Evolutionary conservation across 53 echinoderm and acorn worm genomes (phyloP).

Genomic region (Actinopyga echinites): DNA sequence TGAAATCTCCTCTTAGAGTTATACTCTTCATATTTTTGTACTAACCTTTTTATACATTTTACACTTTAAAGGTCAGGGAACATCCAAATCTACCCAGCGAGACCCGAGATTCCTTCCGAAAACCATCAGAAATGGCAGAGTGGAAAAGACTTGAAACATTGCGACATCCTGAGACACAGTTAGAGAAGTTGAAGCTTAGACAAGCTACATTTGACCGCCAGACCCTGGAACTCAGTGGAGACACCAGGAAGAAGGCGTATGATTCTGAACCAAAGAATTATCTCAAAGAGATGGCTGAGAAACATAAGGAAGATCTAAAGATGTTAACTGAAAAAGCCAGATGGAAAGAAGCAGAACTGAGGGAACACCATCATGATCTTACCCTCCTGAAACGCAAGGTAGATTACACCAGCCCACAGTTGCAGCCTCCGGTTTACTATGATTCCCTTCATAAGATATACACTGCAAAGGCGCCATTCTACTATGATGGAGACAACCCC

Average conservation of each 20-base stretch:
- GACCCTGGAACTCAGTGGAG: constrained; percentile 61
- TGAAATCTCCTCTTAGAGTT: no score
- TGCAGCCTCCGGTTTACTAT: constrained; percentile 89
- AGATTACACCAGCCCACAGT: constrained; percentile 79
- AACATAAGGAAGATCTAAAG: constrained; percentile 66
- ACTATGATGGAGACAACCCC: constrained; percentile 93
- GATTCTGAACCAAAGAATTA: constrained; percentile 69
- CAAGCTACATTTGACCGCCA: constrained; percentile 49
- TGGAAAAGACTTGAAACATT: constrained; percentile 74
- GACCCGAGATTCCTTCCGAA: constrained; percentile 76
- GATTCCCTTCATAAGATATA: constrained; percentile 95
- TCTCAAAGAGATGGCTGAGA: constrained; percentile 76
- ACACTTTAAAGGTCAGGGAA: constrained; percentile 70
- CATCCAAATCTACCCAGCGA: constrained; percentile 83
- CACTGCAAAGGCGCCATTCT: constrained; percentile 90
- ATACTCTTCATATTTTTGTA: no score
- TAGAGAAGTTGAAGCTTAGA: constrained; percentile 67
- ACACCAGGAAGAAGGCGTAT: constrained; percentile 65
- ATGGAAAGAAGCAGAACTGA: constrained; percentile 92
- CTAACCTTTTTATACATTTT: not conserved
- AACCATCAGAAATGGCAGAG: constrained; percentile 65
- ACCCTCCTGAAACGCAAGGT: constrained; percentile 82
- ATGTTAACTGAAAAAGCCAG: constrained; percentile 71
- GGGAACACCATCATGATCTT: constrained; percentile 92
- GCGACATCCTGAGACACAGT: constrained; percentile 76